phyloP scores from a whole-genome alignment of 2,797 vertebrate genomes.

The Anniella stebbinsi region DNA sequence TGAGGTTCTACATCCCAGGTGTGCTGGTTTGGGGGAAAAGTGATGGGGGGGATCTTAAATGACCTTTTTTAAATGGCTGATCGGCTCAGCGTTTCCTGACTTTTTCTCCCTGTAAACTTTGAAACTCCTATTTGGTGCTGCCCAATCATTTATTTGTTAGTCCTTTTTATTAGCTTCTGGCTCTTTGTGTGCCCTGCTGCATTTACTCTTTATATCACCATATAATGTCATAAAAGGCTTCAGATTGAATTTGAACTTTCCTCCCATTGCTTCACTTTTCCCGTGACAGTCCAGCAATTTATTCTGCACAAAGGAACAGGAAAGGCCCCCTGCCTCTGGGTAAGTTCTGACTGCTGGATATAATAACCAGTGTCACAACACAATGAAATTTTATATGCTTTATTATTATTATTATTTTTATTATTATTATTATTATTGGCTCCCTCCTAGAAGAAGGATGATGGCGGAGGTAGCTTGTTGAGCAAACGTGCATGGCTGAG shows the following conservation, averaged over 20 bases:
- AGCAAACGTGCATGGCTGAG: conserved; percentile 70
- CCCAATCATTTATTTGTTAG: conserved; percentile 4
- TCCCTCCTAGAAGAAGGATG: conserved; percentile 73
- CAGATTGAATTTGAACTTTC: conserved; percentile 62
- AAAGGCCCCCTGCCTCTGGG: conserved; percentile 63
- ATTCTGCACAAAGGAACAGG: conserved; percentile 59
- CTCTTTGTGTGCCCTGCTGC: not conserved
- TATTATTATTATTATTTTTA: too few species aligned
- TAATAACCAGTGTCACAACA: conserved; percentile 76
- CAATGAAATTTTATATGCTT: conserved; percentile 77
- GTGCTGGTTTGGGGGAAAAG: not conserved
- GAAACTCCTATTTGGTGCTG: not conserved
- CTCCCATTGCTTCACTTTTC: conserved; percentile 30
- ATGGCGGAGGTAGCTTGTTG: conserved; percentile 48
- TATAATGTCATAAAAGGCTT: conserved; percentile 39
- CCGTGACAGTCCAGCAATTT: conserved; percentile 60
- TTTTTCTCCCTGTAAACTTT: conserved; percentile 6
- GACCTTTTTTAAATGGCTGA: not conserved
- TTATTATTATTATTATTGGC: too few species aligned
- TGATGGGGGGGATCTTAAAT: not conserved
- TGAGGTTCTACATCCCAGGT: too few species aligned
- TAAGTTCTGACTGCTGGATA: conserved; percentile 74
- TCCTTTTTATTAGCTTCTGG: conserved; percentile 55
- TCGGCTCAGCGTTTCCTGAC: rapidly evolving
- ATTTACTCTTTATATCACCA: conserved; percentile 42